These are phyloP conservation scores for Plecturocebus donacophilus DNA, from an alignment of 2,113 vertebrate genomes.

Conservation along the genomic window DNA sequence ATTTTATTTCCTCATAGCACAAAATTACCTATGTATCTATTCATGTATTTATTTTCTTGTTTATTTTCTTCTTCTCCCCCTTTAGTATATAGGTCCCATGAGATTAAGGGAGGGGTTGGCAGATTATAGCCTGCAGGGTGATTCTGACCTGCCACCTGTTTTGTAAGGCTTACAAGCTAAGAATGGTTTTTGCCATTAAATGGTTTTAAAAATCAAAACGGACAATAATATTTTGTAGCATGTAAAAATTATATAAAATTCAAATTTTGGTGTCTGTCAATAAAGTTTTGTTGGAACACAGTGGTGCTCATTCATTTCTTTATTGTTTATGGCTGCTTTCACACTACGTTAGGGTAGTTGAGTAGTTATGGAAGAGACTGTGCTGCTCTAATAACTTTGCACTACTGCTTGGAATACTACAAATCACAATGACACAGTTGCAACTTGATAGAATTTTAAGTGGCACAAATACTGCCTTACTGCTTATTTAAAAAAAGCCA, in stretches of 20 bases:
- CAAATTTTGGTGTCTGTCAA: slow-evolving; percentile 50
- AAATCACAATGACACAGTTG: neutral
- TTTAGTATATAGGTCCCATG: neutral
- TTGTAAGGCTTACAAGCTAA: slow-evolving; percentile 27
- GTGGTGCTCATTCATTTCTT: neutral
- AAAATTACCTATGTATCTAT: neutral
- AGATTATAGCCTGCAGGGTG: neutral
- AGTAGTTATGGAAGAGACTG: neutral
- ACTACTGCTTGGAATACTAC: neutral
- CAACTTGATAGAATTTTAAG: neutral
- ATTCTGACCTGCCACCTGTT: neutral
- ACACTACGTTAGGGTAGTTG: neutral
- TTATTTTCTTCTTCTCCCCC: neutral
- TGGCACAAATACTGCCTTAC: neutral
- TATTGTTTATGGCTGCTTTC: neutral
- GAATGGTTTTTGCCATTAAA: slow-evolving; percentile 14
- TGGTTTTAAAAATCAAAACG: neutral
- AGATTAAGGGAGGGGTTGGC: neutral
- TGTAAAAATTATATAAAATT: slow-evolving; percentile 45
- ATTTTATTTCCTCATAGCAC: neutral
- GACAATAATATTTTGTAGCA: slow-evolving; percentile 32
- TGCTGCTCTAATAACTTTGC: neutral
- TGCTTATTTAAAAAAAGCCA: neutral
- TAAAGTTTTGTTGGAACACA: slow-evolving; percentile 52
- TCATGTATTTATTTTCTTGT: neutral